Percentiles rank a stretch among this genome's conserved stretches.
These are phyloP conservation scores for Drosophila melanosoma DNA, from an alignment of 2,888 invertebrate species.

Conservation along the genomic window DNA sequence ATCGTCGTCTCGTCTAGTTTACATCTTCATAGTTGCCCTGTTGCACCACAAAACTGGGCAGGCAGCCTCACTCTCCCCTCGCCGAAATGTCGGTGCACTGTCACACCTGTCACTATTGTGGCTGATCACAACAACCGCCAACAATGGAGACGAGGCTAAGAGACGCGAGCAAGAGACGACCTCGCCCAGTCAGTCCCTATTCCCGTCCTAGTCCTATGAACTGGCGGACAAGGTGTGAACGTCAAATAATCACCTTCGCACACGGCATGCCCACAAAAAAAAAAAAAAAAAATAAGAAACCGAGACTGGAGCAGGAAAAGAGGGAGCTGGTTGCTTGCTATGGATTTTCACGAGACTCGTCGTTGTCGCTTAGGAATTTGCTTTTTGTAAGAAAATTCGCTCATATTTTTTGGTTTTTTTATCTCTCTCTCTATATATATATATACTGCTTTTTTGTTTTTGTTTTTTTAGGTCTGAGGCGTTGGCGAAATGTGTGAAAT, in stretches of 20 bases:
- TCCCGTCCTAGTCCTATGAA: slow-evolving; percentile 27
- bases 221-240: slow-evolving; percentile 75
- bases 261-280: slow-evolving; percentile 60
- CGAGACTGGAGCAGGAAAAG: slow-evolving; percentile 23
- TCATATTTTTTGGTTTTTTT: slow-evolving; percentile 31
- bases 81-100: slow-evolving; percentile 63
- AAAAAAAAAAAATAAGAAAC: background rate
- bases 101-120: slow-evolving; percentile 79
- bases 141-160: slow-evolving; percentile 32
- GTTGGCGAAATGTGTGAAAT: slow-evolving; percentile 66
- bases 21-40: slow-evolving; percentile 66
- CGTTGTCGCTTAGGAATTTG: slow-evolving; percentile 56
- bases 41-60: slow-evolving; percentile 48
- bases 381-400: slow-evolving; percentile 71
- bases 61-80: slow-evolving; percentile 19
- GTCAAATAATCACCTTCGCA: slow-evolving; percentile 76
- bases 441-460: background rate
- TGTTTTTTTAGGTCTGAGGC: slow-evolving; percentile 26
- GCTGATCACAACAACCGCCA: slow-evolving; percentile 77
- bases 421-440: background rate
- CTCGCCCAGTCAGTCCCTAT: slow-evolving; percentile 52
- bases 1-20: slow-evolving; percentile 66
- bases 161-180: slow-evolving; percentile 40
- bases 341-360: slow-evolving; percentile 38
- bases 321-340: slow-evolving; percentile 14